A percentile compares a stretch with the other conserved stretches of the same genome.
Evolutionary conservation across 2,113 vertebrate genomes (phyloP).

Genomic region (Esox niger): DNA sequence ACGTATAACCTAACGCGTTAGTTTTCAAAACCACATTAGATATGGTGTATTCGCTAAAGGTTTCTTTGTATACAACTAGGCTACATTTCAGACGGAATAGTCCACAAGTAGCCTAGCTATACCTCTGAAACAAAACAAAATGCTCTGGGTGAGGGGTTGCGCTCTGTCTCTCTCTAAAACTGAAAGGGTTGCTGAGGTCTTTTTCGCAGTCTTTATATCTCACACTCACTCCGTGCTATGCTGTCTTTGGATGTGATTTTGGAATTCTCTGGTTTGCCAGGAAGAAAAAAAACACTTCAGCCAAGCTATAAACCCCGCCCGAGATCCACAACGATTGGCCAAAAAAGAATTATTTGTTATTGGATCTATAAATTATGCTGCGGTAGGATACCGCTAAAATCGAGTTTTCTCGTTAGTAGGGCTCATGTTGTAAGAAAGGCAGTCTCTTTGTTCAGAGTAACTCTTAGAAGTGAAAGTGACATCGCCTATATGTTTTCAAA

Average conservation of each 20-base stretch:
- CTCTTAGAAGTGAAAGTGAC: no score
- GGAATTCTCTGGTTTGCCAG: constrained; percentile 59
- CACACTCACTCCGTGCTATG: constrained; percentile 41
- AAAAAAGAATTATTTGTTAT: constrained; percentile 33
- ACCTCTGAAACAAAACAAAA: no score
- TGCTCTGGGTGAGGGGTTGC: no score
- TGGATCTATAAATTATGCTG: constrained; percentile 26
- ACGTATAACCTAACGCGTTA: constrained; percentile 28
- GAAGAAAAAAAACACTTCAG: constrained; percentile 25
- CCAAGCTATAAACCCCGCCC: constrained; percentile 48
- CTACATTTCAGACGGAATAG: constrained; percentile 38
- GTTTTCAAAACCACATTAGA: constrained; percentile 49
- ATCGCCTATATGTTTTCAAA: no score
- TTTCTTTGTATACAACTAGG: constrained; percentile 16
- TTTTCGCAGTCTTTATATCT: constrained; percentile 23
- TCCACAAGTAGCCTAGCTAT: neutral
- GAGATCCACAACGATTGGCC: constrained; percentile 46
- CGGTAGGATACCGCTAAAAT: no score
- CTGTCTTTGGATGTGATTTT: constrained; percentile 66
- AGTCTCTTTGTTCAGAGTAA: no score
- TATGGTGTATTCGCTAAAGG: constrained; percentile 23
- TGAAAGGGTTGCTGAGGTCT: constrained; percentile 20
- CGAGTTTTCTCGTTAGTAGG: no score
- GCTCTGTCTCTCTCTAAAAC: neutral
- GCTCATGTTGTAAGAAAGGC: no score